phyloP scores from a whole-genome alignment of 2,888 invertebrate species.

The Synergus japonicus region DNA sequence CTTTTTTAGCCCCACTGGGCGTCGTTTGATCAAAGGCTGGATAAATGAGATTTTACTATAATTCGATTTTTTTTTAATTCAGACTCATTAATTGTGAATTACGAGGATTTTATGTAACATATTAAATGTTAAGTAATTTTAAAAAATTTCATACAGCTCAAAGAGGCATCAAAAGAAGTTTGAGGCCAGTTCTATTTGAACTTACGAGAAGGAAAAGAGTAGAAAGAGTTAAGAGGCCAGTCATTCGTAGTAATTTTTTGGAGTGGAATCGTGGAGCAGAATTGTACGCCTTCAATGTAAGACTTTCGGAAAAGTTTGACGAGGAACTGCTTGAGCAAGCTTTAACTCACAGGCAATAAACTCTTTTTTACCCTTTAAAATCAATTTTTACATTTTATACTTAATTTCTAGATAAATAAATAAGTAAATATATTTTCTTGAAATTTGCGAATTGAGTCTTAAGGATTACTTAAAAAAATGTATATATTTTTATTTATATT shows the following conservation, averaged over 20 bases:
- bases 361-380: neutral
- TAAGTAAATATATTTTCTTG: no score
- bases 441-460: no score
- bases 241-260: conserved; percentile 82
- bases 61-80: neutral
- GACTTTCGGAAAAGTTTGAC: conserved; percentile 91
- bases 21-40: neutral
- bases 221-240: conserved; percentile 65
- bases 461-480: no score
- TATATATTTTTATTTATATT: neutral
- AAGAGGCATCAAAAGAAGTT: conserved; percentile 81
- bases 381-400: neutral
- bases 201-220: conserved; percentile 80
- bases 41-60: neutral
- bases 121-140: neutral
- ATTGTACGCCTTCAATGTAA: conserved; percentile 90
- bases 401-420: no score
- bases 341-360: conserved; percentile 82
- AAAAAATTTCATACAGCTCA: conserved; percentile 64
- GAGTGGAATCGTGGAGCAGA: conserved; percentile 95
- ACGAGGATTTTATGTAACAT: neutral
- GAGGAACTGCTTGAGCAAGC: conserved; percentile 85
- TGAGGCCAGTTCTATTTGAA: conserved; percentile 84
- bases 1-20: neutral
- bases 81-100: neutral